Percentiles rank a stretch among this genome's conserved stretches.
These are phyloP conservation scores for Crenichthys baileyi DNA, from an alignment of 2,797 vertebrate genomes.

Conservation along the genomic window DNA sequence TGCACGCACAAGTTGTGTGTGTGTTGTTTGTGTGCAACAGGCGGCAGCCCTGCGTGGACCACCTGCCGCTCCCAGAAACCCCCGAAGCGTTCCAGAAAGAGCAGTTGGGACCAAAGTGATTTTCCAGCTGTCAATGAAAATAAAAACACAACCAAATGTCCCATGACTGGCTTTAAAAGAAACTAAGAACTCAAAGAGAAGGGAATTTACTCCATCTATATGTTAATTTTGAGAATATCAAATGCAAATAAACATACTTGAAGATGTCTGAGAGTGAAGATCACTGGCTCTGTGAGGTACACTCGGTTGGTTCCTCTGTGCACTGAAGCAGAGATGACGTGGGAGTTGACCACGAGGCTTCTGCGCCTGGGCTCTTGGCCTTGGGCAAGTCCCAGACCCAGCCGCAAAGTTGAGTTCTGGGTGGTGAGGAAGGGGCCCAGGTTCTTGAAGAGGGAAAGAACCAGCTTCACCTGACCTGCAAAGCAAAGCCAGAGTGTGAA, in stretches of 20 bases:
- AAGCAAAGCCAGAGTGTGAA: background rate
- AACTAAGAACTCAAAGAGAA: background rate
- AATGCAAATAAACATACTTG: constrained; percentile 75
- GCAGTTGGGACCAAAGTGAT: constrained; percentile 93
- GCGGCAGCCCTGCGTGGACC: constrained; percentile 93
- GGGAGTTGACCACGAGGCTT: constrained; percentile 89
- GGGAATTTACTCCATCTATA: background rate
- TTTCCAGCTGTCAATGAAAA: constrained; percentile 82
- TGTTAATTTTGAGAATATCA: background rate
- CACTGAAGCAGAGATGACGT: constrained; percentile 91
- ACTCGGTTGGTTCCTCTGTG: constrained; percentile 91
- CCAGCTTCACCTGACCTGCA: constrained; percentile 90
- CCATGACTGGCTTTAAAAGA: background rate
- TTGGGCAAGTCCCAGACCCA: constrained; percentile 74
- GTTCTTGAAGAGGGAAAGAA: constrained; percentile 92
- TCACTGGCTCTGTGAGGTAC: constrained; percentile 90
- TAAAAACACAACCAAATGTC: constrained; percentile 16
- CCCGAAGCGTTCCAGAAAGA: constrained; percentile 96
- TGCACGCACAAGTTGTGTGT: constrained; percentile 93
- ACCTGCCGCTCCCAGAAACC: constrained; percentile 89
- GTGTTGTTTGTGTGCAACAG: constrained; percentile 91
- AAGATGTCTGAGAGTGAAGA: constrained; percentile 90
- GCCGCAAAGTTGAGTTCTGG: constrained; percentile 87
- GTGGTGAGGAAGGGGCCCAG: constrained; percentile 90
- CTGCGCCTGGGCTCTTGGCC: constrained; percentile 71